phyloP scores from a whole-genome alignment of 1,140 invertebrate genomes.

The Lanistes nyassanus region DNA sequence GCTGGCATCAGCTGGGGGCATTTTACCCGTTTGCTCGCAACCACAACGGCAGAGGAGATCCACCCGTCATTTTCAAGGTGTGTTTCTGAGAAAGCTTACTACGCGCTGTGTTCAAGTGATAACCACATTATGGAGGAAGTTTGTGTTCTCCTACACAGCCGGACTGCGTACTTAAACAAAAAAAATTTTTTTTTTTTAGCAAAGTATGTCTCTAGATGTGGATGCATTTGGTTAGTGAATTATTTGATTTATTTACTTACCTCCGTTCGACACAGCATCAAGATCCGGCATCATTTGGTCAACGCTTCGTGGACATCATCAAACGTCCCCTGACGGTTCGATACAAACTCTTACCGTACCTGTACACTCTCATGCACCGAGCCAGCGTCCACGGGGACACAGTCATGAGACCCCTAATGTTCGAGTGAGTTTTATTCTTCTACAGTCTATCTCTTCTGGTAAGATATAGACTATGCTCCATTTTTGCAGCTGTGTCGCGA shows the following conservation, averaged over 20 bases:
- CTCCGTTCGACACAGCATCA: slow-evolving; percentile 36
- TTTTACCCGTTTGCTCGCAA: slow-evolving; percentile 58
- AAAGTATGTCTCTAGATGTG: too few species aligned
- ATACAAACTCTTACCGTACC: slow-evolving; percentile 54
- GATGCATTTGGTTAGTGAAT: too few species aligned
- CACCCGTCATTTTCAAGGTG: slow-evolving; percentile 18
- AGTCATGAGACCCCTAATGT: slow-evolving; percentile 51
- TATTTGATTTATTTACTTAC: background rate
- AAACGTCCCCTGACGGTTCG: slow-evolving; percentile 38
- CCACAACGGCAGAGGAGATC: slow-evolving; percentile 42
- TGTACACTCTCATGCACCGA: slow-evolving; percentile 52
- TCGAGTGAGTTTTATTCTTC: slow-evolving; percentile 40
- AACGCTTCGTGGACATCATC: slow-evolving; percentile 28
- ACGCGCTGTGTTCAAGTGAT: too few species aligned
- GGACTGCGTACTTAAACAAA: too few species aligned
- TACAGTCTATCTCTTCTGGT: too few species aligned
- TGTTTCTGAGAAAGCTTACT: too few species aligned
- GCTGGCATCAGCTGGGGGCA: slow-evolving; percentile 58
- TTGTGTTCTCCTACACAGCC: too few species aligned
- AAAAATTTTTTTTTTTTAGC: too few species aligned
- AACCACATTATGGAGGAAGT: too few species aligned
- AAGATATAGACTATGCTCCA: too few species aligned
- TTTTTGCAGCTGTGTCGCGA: too few species aligned
- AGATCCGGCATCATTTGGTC: slow-evolving; percentile 46
- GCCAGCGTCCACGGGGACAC: slow-evolving; percentile 46